Percentiles rank a stretch among this genome's conserved stretches.
These are phyloP conservation scores for Pangasius djambal DNA, from an alignment of 2,797 vertebrate species.

Conservation along the genomic window DNA sequence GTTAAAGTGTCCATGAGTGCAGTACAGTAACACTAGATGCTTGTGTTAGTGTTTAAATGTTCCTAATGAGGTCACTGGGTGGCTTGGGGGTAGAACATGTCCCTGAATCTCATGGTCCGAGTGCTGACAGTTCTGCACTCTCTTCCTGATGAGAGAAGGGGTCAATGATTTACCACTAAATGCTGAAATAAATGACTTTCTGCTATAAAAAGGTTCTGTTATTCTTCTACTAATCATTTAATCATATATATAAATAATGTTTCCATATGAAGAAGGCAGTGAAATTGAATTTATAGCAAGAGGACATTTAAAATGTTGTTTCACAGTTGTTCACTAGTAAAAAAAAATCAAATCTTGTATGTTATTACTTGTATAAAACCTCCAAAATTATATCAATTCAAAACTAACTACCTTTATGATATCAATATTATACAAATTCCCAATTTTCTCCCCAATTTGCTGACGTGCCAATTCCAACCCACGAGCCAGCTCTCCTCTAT, in stretches of 20 bases:
- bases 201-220: too few species aligned
- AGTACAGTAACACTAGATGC: neutral
- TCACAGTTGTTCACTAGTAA: neutral
- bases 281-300: neutral
- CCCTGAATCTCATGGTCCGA: neutral
- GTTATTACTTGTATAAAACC: neutral
- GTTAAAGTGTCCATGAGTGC: neutral
- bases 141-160: neutral
- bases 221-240: neutral
- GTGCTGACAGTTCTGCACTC: neutral
- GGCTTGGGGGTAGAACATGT: constrained; percentile 10
- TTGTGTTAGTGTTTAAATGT: constrained; percentile 9
- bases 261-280: neutral
- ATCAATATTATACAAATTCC: neutral
- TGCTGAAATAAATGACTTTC: neutral
- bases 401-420: neutral
- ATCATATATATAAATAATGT: neutral
- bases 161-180: too few species aligned
- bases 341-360: neutral
- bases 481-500: neutral
- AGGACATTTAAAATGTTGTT: neutral
- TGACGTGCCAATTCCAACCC: neutral
- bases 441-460: neutral
- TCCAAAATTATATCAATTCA: neutral
- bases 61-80: constrained; percentile 21